phyloP scores from a whole-genome alignment of 1,140 invertebrate genomes.

The Cyclina sinensis region DNA sequence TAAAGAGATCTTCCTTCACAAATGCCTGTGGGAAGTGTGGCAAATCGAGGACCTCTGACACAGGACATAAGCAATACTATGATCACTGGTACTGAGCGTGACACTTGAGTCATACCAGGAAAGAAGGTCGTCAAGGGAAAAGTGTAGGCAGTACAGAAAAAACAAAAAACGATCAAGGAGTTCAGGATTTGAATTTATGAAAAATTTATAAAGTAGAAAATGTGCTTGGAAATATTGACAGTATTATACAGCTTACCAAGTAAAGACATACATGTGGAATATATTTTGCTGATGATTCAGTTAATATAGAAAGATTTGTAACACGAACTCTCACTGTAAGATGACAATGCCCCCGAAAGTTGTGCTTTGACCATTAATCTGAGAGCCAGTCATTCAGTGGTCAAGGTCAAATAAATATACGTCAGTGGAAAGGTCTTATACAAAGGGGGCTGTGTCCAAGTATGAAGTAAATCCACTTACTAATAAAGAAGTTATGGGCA shows the following conservation, averaged over 20 bases:
- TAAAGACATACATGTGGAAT: not conserved
- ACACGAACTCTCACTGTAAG: too few relatives aligned
- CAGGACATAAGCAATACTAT: not conserved
- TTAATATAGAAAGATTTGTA: not conserved
- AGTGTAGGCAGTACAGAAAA: not conserved
- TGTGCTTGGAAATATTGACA: not conserved
- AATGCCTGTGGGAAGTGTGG: not conserved
- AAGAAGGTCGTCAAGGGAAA: conserved; percentile 15
- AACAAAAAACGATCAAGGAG: not conserved
- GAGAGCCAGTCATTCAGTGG: too few relatives aligned
- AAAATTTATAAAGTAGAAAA: not conserved
- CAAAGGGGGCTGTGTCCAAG: too few relatives aligned
- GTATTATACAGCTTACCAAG: too few relatives aligned
- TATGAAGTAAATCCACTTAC: too few relatives aligned
- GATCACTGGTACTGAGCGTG: not conserved
- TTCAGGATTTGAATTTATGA: too few relatives aligned
- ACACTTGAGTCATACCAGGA: not conserved
- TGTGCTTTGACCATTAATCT: too few relatives aligned
- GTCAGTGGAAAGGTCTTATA: too few relatives aligned
- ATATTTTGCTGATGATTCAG: not conserved
- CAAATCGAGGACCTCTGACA: not conserved
- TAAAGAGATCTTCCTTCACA: not conserved
- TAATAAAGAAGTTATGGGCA: too few relatives aligned
- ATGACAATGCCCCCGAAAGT: too few relatives aligned
- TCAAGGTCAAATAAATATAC: too few relatives aligned